Evolutionary conservation across 2,888 invertebrate genomes (phyloP).

Genomic region (Tetramorium bicarinatum): DNA sequence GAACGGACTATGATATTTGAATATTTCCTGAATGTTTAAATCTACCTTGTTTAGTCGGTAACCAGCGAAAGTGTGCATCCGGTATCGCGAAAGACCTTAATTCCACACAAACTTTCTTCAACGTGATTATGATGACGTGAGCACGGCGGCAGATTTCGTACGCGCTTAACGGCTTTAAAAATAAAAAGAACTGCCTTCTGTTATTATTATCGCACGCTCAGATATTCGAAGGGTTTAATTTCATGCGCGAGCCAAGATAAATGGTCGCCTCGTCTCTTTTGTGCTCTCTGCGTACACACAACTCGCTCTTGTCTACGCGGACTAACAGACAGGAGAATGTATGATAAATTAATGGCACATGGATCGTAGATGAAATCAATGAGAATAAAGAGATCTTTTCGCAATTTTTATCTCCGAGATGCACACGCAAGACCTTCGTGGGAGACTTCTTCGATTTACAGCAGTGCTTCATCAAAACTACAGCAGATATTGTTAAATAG

Average conservation of each 20-base stretch:
- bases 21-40: slow-evolving; percentile 22
- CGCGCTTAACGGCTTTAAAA: slow-evolving; percentile 78
- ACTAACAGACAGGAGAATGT: slow-evolving; percentile 53
- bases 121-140: slow-evolving; percentile 74
- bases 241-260: slow-evolving; percentile 69
- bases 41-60: slow-evolving; percentile 69
- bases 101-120: slow-evolving; percentile 73
- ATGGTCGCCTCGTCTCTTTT: slow-evolving; percentile 57
- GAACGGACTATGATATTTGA: not conserved
- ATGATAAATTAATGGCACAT: slow-evolving; percentile 75
- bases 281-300: slow-evolving; percentile 19
- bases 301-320: not conserved
- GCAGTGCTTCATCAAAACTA: slow-evolving; percentile 5
- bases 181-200: slow-evolving; percentile 82
- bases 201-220: slow-evolving; percentile 81
- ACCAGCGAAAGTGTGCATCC: slow-evolving; percentile 70
- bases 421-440: slow-evolving; percentile 3
- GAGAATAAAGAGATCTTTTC: slow-evolving; percentile 30
- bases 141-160: slow-evolving; percentile 74
- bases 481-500: not conserved
- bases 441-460: slow-evolving; percentile 21
- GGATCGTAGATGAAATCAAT: slow-evolving; percentile 48
- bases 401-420: not conserved
- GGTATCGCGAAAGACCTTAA: slow-evolving; percentile 71
- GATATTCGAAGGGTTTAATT: slow-evolving; percentile 77